phyloP scores from a whole-genome alignment of 2,797 vertebrate genomes.

The Myotis myotis region DNA sequence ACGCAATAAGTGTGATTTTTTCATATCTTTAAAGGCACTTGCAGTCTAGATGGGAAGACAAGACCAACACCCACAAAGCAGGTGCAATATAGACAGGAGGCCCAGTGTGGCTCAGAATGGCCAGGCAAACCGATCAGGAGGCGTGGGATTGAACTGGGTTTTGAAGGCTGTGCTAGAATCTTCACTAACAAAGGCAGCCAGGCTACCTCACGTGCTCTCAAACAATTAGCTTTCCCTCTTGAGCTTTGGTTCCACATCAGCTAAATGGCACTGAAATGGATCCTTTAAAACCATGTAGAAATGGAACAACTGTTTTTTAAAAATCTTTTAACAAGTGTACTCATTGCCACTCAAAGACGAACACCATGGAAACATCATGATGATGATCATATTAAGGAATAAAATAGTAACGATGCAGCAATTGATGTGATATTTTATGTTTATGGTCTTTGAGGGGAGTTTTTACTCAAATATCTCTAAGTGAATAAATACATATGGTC shows the following conservation, averaged over 20 bases:
- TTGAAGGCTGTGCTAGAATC: neutral
- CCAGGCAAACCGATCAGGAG: neutral
- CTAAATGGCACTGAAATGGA: neutral
- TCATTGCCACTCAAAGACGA: conserved; percentile 1
- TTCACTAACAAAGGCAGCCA: neutral
- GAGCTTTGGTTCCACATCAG: neutral
- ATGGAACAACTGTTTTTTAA: neutral
- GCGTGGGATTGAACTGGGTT: neutral
- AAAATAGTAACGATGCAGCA: conserved; percentile 41
- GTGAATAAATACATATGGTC: conserved; percentile 47
- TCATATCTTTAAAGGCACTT: conserved; percentile 7
- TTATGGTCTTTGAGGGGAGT: conserved; percentile 16
- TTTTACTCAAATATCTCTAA: conserved; percentile 48
- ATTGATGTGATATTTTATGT: conserved; percentile 11
- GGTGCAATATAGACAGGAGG: neutral
- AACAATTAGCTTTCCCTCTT: neutral
- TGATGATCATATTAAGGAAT: conserved; percentile 14
- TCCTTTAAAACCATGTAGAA: neutral
- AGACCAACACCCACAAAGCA: neutral
- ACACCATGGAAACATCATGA: neutral
- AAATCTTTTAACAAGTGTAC: neutral
- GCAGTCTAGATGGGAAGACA: neutral
- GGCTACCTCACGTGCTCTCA: neutral
- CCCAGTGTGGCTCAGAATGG: neutral
- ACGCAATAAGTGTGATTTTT: neutral